Base-by-base conservation (phyloP, 2,888 invertebrate species). In the Schizaphis graminum region DNA sequence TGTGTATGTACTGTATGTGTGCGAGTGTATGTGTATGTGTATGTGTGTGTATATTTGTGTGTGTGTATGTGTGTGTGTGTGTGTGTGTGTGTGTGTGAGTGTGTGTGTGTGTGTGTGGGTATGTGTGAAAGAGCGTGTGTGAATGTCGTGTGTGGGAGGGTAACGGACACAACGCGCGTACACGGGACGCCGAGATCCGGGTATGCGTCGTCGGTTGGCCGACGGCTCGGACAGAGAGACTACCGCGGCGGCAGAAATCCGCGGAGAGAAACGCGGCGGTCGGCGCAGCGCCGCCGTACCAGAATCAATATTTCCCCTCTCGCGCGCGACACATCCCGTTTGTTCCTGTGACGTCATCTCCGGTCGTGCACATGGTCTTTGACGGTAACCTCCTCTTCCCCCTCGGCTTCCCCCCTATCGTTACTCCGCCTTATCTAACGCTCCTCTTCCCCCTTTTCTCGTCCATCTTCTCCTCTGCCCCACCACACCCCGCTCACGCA, bases 181-280 rank as follows among this genome's bases (percentile, higher is more conserved):
- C 85, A 57, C 57, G 84, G 44, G 93, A 49, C 93, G 89, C 61
- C 94, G 94, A 91, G 86, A 86, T 91, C 90, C 94, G 94, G 94
- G 94, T 94, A 35, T 91, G 94, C 94, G 94, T 94, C 88, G 92
- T 93, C 90, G 94, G 94, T 94, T 91, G 94, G 94, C 90, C 94
- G 90, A 94, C 94, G 90, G 94, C 94, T 94, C 94, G 94, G 91
- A 94, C 94, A 90, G 94, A 94, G 94, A 94, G 94, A 94, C 94
- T 94, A 94, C 93, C 89, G 89, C 94, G 94, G 89, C 90, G 93
- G 93, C 93, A 93, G 86, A 67, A 86, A 94, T 94, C 94, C 94
- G 94, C 90, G 57, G 94, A 94, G 94, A 94, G 94, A 86, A 94
- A 94, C 86, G 93, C 92, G 85, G 86, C 91, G 91, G 89, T 67